Base-by-base conservation (phyloP, 2,888 invertebrate genomes). In the Octodonta nipae region DNA sequence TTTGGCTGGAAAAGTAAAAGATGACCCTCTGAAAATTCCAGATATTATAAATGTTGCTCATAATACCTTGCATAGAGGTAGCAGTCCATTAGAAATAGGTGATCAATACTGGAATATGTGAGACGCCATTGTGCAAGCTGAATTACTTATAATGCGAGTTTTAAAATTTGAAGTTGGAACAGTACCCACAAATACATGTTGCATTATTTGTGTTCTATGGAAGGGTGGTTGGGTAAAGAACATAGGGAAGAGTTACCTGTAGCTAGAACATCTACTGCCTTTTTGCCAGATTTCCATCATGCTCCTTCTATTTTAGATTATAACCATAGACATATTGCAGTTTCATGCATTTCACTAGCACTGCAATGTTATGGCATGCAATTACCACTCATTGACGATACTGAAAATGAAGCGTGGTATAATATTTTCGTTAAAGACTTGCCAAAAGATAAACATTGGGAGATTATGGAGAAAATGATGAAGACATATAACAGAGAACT, bases 41-140 rank as follows among this genome's bases (percentile, higher is more conserved):
- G 93, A 93, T 60, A 81, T 93, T 13, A 86, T 93, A 51, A 93
- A 93, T 61, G 91, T 93, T 15, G 76, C 86, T 7, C 78, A 89
- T 50, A 82, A 81, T 52, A 87, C 85, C 1, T 68, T 92, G 14
- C 86, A 92, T 54, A 73, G 86, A 37, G 82, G 78, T 26, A 61
- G 58, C 41, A 72, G 76, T 7, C 86, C 89, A 0, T 61, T 93
- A 33, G 91, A 91, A 54, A 68, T 92, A 29, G 85, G 82, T 5
- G 88, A 91, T 44, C 84, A 84, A 51, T 95, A 91, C 58, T 91
- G 86, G 85, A 75, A 78, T 6, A 80, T 91, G 73, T 70, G 91
- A 15, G 91, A 93, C 51, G 86, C 86, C 1, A 79, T 93, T 26
- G 85, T 89, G 3, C 87, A 89, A 58, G 88, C 88, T 0, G 93